phyloP scores from a whole-genome alignment of 2,113 vertebrate species.

The Tyrannus savana region DNA sequence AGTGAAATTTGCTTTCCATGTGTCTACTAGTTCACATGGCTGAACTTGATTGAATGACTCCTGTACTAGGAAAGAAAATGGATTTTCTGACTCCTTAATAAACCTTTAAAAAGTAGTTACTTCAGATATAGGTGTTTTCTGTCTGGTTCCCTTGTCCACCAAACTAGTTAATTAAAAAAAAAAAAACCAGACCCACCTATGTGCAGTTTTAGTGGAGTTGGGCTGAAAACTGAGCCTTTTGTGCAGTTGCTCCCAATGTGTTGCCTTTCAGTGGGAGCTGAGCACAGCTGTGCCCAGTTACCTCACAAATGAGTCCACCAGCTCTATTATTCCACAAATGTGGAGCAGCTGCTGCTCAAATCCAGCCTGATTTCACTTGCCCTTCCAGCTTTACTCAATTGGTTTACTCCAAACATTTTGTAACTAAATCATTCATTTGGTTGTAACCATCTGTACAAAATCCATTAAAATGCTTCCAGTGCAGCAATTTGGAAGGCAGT shows the following conservation, averaged over 20 bases:
- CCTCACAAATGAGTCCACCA: slow-evolving; percentile 26
- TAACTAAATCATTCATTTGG: not conserved
- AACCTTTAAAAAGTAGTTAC: not conserved
- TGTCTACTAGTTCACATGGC: not conserved
- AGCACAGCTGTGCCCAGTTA: slow-evolving; percentile 51
- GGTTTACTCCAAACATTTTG: slow-evolving; percentile 56
- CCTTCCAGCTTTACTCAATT: slow-evolving; percentile 32
- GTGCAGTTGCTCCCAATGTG: not conserved
- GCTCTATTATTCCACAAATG: slow-evolving; percentile 51
- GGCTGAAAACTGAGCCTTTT: not conserved
- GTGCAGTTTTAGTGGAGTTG: not conserved
- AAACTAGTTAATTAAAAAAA: not conserved
- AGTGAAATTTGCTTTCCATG: fast-evolving
- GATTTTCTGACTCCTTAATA: not conserved
- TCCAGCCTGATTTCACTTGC: slow-evolving; percentile 15
- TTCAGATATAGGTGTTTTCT: not conserved
- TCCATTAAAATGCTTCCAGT: not conserved
- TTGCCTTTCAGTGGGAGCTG: not conserved
- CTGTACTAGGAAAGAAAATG: not conserved
- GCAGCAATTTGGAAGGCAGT: not conserved
- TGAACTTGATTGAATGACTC: not conserved
- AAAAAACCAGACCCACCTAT: fast-evolving
- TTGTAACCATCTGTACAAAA: not conserved
- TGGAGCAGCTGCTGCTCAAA: slow-evolving; percentile 63
- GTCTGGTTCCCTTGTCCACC: not conserved